These are phyloP conservation scores for Drosophila sp. DNA, from an alignment of 1,140 invertebrate species.

Conservation along the genomic window DNA sequence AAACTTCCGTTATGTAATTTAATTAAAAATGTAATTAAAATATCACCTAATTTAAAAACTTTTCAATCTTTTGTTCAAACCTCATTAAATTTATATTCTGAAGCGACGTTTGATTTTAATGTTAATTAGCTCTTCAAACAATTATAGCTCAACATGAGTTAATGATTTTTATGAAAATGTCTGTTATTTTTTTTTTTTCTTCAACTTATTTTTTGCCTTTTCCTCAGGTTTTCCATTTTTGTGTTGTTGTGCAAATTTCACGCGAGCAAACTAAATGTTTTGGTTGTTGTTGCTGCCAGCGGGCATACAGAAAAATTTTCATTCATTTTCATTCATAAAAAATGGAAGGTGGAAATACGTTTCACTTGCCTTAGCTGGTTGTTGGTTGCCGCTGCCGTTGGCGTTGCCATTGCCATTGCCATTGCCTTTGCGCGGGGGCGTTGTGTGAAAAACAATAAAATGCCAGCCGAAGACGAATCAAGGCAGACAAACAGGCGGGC, in stretches of 20 bases:
- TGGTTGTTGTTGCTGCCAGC: slow-evolving; percentile 50
- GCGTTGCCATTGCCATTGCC: neutral
- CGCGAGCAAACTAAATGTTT: slow-evolving; percentile 42
- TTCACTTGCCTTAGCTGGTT: slow-evolving; percentile 6
- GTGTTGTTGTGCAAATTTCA: slow-evolving; percentile 54
- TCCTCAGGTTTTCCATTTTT: slow-evolving; percentile 75
- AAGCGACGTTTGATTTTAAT: neutral
- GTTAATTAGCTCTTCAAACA: slow-evolving; percentile 9
- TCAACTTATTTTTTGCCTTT: slow-evolving; percentile 42
- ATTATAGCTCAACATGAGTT: neutral
- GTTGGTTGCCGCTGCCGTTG: neutral
- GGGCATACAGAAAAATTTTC: slow-evolving; percentile 57
- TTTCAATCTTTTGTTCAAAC: neutral
- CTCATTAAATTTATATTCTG: neutral
- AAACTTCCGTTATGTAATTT: neutral
- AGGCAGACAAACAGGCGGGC: slow-evolving; percentile 72
- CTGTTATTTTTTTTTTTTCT: slow-evolving; percentile 10
- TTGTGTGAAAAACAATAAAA: slow-evolving; percentile 77
- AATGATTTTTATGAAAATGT: neutral
- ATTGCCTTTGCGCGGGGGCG: slow-evolving; percentile 32
- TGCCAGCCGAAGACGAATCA: slow-evolving; percentile 40
- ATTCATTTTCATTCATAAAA: slow-evolving; percentile 65
- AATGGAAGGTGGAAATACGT: slow-evolving; percentile 65
- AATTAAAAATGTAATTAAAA: slow-evolving; percentile 5
- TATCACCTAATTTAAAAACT: neutral